phyloP scores from a whole-genome alignment of 2,113 vertebrate species.

The Lamprotornis superbus region DNA sequence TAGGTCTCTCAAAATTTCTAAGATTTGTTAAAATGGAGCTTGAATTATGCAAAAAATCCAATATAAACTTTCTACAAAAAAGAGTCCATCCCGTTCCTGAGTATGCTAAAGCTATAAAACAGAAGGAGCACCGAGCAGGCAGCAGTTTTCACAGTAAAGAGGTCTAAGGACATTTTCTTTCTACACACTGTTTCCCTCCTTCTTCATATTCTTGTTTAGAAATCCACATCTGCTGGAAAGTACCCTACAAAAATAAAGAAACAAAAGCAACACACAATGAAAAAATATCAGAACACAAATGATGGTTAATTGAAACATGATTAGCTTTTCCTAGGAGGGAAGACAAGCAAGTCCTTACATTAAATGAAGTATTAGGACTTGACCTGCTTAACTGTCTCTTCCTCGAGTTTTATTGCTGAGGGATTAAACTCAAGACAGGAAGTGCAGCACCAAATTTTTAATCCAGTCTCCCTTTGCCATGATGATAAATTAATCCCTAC shows the following conservation, averaged over 20 bases:
- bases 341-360: not conserved
- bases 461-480: not conserved
- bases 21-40: constrained; percentile 66
- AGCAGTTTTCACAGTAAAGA: constrained; percentile 38
- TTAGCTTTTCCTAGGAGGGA: not conserved
- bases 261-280: not conserved
- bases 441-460: not conserved
- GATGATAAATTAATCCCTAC: not conserved
- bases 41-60: constrained; percentile 67
- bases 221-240: constrained; percentile 99
- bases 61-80: constrained; percentile 79
- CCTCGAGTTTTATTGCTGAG: not conserved
- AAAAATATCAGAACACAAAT: not conserved
- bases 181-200: constrained; percentile 97
- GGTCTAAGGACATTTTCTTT: constrained; percentile 94
- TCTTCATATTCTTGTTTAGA: constrained; percentile 99
- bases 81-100: constrained; percentile 80
- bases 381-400: not conserved
- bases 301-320: not conserved
- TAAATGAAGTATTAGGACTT: not conserved
- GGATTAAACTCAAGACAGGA: not conserved
- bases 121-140: constrained; percentile 59
- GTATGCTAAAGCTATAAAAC: constrained; percentile 82
- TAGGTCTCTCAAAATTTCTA: constrained; percentile 63
- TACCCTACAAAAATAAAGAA: constrained; percentile 78